A percentile compares a stretch with the other conserved stretches of the same genome.
Conservation (phyloP, 2,797 vertebrate genomes). For the Galagoides demidoff region DNA sequence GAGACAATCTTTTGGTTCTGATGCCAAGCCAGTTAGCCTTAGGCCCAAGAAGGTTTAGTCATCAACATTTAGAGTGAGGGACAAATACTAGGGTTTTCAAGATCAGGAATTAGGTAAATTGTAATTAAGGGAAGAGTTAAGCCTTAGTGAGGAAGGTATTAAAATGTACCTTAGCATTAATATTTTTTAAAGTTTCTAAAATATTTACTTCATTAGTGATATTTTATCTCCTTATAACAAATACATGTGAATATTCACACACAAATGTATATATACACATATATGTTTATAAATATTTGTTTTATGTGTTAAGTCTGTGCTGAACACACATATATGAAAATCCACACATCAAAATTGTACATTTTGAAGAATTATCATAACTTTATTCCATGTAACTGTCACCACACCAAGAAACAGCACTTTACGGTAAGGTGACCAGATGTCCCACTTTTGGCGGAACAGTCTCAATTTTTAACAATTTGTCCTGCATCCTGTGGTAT, state of each 20-base stretch:
- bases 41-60: not conserved
- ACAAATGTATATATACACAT: not conserved
- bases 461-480: no score
- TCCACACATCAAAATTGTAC: not conserved
- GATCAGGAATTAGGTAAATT: not conserved
- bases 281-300: not conserved
- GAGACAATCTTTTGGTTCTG: not conserved
- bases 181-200: not conserved
- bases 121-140: not conserved
- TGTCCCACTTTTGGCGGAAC: no score
- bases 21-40: not conserved
- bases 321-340: not conserved
- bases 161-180: not conserved
- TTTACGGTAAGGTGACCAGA: no score
- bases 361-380: not conserved
- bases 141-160: not conserved
- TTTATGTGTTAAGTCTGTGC: not conserved
- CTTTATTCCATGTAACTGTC: not conserved
- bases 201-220: not conserved
- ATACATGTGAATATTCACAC: not conserved
- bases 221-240: constrained; percentile 11
- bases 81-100: not conserved
- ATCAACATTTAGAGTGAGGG: not conserved
- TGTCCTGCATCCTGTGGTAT: no score
- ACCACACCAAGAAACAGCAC: not conserved